Conservation (phyloP, 2,888 invertebrate genomes). For the Orthosia gothica region DNA sequence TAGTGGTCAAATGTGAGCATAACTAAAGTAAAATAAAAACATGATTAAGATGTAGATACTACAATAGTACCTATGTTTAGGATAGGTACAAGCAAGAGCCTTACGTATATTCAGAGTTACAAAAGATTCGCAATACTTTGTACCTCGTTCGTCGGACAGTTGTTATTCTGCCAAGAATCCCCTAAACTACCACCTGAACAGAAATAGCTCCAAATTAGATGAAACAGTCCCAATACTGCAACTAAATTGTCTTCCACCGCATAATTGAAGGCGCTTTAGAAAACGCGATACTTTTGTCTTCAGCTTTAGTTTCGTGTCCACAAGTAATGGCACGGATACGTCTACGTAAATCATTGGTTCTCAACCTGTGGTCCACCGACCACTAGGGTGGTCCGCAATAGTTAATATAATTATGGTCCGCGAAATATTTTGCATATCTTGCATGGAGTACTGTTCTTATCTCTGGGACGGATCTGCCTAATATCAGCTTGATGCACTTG, state of each 20-base stretch:
- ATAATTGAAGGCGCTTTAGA: slow-evolving; percentile 40
- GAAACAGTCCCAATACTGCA: slow-evolving; percentile 33
- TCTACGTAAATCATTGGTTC: slow-evolving; percentile 8
- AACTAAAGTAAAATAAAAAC: no score
- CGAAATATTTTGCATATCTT: no score
- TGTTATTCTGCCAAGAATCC: not conserved
- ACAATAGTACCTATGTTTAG: no score
- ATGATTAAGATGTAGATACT: no score
- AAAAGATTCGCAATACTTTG: not conserved
- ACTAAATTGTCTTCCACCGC: slow-evolving; percentile 41
- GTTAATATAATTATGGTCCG: no score
- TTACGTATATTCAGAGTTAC: not conserved
- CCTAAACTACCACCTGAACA: not conserved
- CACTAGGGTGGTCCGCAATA: no score
- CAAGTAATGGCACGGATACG: slow-evolving; percentile 38
- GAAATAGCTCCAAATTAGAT: slow-evolving; percentile 32
- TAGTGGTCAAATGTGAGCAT: no score
- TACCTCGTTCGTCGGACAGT: not conserved
- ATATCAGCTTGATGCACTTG: no score
- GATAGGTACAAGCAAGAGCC: not conserved
- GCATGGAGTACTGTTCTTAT: no score
- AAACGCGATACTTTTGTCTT: slow-evolving; percentile 41
- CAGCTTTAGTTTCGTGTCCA: slow-evolving; percentile 34
- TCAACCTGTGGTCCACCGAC: no score
- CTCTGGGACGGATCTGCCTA: no score